Base-by-base conservation (phyloP, 30 jellyfish, hydroid and myxozoan species). In the Aurelia aurita region DNA sequence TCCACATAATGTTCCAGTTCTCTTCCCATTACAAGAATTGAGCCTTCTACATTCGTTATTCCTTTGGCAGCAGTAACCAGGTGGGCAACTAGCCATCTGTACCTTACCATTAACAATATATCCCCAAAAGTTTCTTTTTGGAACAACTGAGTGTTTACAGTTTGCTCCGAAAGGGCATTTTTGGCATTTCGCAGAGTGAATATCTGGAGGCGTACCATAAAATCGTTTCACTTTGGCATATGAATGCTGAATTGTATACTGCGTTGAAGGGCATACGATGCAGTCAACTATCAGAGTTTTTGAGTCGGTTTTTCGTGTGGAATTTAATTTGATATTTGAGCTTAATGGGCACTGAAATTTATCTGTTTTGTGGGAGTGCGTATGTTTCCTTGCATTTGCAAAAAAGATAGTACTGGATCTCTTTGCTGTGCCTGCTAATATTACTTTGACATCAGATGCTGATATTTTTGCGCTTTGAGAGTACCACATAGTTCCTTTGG, bases 81-180 rank as follows among this genome's bases (percentile, higher is more conserved):
- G 85, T 9, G 72, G 85, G 18, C 85, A 73, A 18, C 58, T 29
- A 20, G 49, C 23, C 85, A 73, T 73, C 44, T 45, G 29, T 22
- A 32, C 22, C 26, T 27, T n/a, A 15, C 26, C 31, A 7, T 31
- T 13, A 73, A 15, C 26, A 18, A 5, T 19, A 53, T 20, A 73
- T n/a, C 85, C 85, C 85, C 85, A 73, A 58, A 73, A 73, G 10
- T 73, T 73, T 15, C 58, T 59, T 49, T 73, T 73, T 15, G 85
- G 72, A 11, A 18, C 31, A 25, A 73, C 26, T 1, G 19, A 18
- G 11, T 26, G 20, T 2, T 39, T 28, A 26, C 85, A 73, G 14
- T 13, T 12, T 54, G 71, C 85, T 57, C 85, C 85, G n/a, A 73
- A 73, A 19, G 72, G 68, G 72, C 85, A 73, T 28, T 22, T 13